Percentiles rank a stretch among this genome's conserved stretches.
Evolutionary conservation across 2,797 vertebrate species (phyloP).

Genomic region (Syngnathus acus): DNA sequence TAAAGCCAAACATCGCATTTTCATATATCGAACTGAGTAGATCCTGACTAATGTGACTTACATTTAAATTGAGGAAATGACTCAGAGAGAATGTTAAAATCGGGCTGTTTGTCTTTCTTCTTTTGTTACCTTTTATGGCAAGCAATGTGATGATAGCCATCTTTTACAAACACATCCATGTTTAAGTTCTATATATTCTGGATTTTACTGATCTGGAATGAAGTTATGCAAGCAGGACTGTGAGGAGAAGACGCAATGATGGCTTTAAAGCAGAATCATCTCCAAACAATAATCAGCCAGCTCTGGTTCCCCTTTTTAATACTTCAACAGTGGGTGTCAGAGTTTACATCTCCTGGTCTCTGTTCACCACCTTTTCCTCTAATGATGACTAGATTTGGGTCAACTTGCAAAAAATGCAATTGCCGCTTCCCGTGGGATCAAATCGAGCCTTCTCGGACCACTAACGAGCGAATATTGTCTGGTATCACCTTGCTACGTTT

Average conservation of each 20-base stretch:
- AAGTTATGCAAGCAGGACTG: conserved; percentile 4
- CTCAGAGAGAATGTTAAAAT: conserved; percentile 34
- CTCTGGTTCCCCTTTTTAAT: conserved; percentile 24
- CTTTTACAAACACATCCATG: background rate
- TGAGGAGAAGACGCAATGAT: conserved; percentile 3
- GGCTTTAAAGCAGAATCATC: conserved; percentile 29
- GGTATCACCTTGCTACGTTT: conserved; percentile 5
- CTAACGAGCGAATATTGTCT: background rate
- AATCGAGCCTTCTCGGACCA: background rate
- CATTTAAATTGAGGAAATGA: conserved; percentile 62
- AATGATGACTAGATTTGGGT: conserved; percentile 48
- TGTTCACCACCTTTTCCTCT: conserved; percentile 29
- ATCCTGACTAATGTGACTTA: conserved; percentile 57
- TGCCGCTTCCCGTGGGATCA: conserved; percentile 23
- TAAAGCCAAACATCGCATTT: conserved; percentile 70
- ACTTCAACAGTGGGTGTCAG: conserved; percentile 19
- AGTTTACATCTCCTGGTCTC: conserved; percentile 47
- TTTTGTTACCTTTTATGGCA: conserved; percentile 1
- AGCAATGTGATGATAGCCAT: background rate
- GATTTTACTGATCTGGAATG: background rate
- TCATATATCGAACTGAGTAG: conserved; percentile 68
- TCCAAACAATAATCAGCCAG: conserved; percentile 56
- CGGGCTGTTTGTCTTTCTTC: conserved; percentile 6
- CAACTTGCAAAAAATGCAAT: conserved; percentile 38
- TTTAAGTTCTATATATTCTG: no score